A percentile compares a stretch with the other conserved stretches of the same genome.
Evolutionary conservation across 2,113 vertebrate genomes (phyloP).

Genomic region (Caranx ignobilis): DNA sequence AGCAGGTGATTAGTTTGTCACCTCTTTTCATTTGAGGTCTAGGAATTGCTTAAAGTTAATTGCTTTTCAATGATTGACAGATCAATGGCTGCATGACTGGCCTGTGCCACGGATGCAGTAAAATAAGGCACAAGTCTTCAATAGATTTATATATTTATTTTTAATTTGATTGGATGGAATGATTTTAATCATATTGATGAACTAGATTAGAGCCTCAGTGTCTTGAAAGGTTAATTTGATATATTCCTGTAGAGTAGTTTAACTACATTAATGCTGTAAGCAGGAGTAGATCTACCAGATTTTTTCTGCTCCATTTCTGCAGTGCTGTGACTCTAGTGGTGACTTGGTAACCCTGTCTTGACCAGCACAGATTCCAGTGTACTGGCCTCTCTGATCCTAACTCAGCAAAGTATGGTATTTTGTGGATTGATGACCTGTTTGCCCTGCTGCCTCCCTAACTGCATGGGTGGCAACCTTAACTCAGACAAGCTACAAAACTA

Average conservation of each 20-base stretch:
- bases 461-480: background rate
- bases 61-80: conserved; percentile 63
- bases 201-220: conserved; percentile 53
- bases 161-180: conserved; percentile 43
- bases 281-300: conserved; percentile 13
- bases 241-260: conserved; percentile 54
- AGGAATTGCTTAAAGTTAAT: conserved; percentile 46
- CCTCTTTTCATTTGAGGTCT: conserved; percentile 41
- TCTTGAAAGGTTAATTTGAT: conserved; percentile 65
- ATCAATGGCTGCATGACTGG: conserved; percentile 21
- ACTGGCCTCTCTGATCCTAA: background rate
- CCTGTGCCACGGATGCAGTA: conserved; percentile 19
- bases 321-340: conserved; percentile 2
- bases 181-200: conserved; percentile 51
- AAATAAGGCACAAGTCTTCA: conserved; percentile 44
- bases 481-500: background rate
- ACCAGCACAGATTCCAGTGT: no score
- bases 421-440: background rate
- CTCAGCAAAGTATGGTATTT: background rate
- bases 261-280: conserved; percentile 30
- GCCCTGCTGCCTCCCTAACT: background rate
- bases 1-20: conserved; percentile 38
- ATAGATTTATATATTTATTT: conserved; percentile 44
- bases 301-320: conserved; percentile 1
- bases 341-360: background rate